These are phyloP conservation scores for Channa maculata DNA, from an alignment of 2,113 vertebrate genomes.

Conservation along the genomic window DNA sequence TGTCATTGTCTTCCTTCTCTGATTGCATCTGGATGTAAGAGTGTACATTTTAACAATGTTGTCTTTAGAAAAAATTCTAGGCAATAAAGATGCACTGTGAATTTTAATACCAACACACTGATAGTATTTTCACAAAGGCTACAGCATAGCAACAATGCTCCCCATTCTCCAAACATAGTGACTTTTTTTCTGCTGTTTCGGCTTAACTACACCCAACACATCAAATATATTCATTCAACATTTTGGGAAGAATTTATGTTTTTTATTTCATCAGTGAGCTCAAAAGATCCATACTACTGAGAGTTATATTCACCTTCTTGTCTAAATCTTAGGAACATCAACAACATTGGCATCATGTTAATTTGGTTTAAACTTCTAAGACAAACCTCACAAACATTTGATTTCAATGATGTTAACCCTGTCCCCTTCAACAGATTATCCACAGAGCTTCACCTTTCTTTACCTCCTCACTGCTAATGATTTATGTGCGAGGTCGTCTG, in stretches of 20 bases:
- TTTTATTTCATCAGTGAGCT: no score
- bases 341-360: not conserved
- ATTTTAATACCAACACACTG: constrained; percentile 24
- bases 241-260: no score
- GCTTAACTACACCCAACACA: no score
- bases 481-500: constrained; percentile 34
- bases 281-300: not conserved
- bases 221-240: no score
- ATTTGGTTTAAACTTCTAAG: constrained; percentile 9
- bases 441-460: constrained; percentile 19
- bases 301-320: not conserved
- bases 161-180: constrained; percentile 9
- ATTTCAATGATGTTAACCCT: not conserved
- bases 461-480: constrained; percentile 21
- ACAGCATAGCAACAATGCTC: not conserved
- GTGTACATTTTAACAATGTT: constrained; percentile 39
- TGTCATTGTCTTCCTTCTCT: constrained; percentile 7
- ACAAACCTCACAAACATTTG: constrained; percentile 10
- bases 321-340: not conserved
- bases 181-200: no score
- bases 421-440: constrained; percentile 11
- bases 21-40: constrained; percentile 30
- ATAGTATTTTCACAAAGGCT: constrained; percentile 14
- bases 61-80: constrained; percentile 27
- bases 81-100: constrained; percentile 33